Conservation (phyloP, 2,888 invertebrate species). For the Metopia argyrocephala region DNA sequence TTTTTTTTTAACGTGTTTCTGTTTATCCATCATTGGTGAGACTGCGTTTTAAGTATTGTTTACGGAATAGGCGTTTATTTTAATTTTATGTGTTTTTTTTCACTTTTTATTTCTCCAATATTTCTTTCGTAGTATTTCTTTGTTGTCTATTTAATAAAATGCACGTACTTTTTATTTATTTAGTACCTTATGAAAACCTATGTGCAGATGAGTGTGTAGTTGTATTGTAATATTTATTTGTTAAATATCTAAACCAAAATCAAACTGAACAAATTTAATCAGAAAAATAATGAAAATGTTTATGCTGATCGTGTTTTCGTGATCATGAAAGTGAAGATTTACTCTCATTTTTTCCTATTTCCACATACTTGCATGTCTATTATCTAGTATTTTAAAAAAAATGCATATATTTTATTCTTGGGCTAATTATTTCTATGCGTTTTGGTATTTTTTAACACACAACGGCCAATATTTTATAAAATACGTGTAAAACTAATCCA, state of each 20-base stretch:
- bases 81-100: conserved; percentile 25
- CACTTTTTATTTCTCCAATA: conserved; percentile 15
- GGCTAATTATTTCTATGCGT: conserved; percentile 22
- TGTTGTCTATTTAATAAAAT: background rate
- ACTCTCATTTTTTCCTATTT: conserved; percentile 3
- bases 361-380: conserved; percentile 38
- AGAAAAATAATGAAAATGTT: background rate
- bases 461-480: conserved; percentile 6
- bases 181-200: conserved; percentile 13
- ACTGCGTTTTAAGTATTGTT: conserved; percentile 43
- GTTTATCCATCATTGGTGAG: conserved; percentile 21
- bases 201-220: too few species aligned
- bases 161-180: background rate
- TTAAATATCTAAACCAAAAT: background rate
- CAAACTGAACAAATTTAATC: background rate
- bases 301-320: conserved; percentile 22
- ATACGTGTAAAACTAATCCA: conserved; percentile 28
- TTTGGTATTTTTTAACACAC: conserved; percentile 8
- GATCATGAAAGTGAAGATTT: conserved; percentile 29
- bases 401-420: conserved; percentile 17
- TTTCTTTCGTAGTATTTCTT: background rate
- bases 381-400: conserved; percentile 27
- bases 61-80: conserved; percentile 44
- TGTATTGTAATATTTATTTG: too few species aligned
- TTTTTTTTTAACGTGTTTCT: background rate